Evolutionary conservation across 2,797 vertebrate species (phyloP), one percentile per base, ranked within the genome.

Genomic region (Eupleurogrammus muticus): DNA sequence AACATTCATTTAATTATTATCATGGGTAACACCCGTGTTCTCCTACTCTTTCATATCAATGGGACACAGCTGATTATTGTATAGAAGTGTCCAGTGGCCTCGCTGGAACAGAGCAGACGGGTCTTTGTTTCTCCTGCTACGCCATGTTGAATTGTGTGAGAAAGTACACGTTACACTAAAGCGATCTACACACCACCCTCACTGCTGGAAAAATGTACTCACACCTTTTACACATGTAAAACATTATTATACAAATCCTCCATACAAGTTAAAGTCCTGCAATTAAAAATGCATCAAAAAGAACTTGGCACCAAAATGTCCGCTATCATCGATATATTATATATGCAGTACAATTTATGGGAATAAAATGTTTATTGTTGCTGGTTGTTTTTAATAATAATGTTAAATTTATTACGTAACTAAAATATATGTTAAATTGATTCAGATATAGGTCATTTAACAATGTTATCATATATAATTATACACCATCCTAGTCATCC

Each of bases 131-230:
- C 20, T 36, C 24, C 35, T 42, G 1, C 34, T 32, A 10, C 3
- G 19, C 34, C 47, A 20, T 36, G 36, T 50, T 8, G 4, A 17
- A 46, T 44, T 20, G 35, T 60, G 55, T 28, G 24, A 36, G 11
- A 49, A 38, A 38, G 32, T n/a, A 0, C 52, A 42, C 57, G 12
- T 67, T 67, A 67, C 1, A 58, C 47, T 63, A 40, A 53, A 70
- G 48, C 24, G 50, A 36, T 2, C 17, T 40, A 9, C 55, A 16
- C 19, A n/a, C 20, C 1, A n/a, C 13, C 5, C 1, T 50, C 14
- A 42, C 13, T 16, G 38, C 4, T 42, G 38, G 38, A 16, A 42
- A 4, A 16, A 16, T n/a, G 38, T 16, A 16, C 38, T 42, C 38
- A 42, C 13, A 42, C 5, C 36, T 5, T 38, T 36, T 36, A 35